Percentiles rank a stretch among this genome's conserved stretches.
Evolutionary conservation across 2,113 vertebrate genomes (phyloP).

Genomic region (Cichladusa arquata): DNA sequence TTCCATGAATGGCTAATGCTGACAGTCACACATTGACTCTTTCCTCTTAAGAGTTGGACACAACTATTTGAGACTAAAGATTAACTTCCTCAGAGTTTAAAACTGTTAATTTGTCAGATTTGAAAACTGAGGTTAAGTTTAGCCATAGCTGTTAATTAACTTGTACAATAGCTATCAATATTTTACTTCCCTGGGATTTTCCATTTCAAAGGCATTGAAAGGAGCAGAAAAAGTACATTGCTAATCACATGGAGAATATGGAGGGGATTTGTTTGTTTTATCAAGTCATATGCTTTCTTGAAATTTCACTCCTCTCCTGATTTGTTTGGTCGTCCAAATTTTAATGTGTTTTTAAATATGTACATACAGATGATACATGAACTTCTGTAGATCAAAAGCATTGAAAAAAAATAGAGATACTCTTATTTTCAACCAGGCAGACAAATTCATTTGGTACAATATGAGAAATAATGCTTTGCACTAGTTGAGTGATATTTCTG

Average conservation of each 20-base stretch:
- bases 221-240: background rate
- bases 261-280: slow-evolving; percentile 12
- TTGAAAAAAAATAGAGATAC: background rate
- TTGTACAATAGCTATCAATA: slow-evolving; percentile 62
- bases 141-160: slow-evolving; percentile 76
- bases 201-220: slow-evolving; percentile 41
- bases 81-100: slow-evolving; percentile 69
- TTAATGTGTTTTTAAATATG: background rate
- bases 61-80: slow-evolving; percentile 69
- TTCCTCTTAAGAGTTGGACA: slow-evolving; percentile 53
- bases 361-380: background rate
- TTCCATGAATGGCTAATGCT: slow-evolving; percentile 51
- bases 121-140: slow-evolving; percentile 65
- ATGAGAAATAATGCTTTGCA: background rate
- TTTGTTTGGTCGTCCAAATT: background rate
- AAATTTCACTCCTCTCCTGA: background rate
- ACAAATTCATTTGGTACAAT: background rate
- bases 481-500: background rate
- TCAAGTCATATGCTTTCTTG: background rate
- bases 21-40: slow-evolving; percentile 42
- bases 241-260: background rate
- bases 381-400: background rate
- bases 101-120: slow-evolving; percentile 71
- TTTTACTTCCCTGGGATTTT: slow-evolving; percentile 57
- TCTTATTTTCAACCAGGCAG: background rate